phyloP scores from a whole-genome alignment of 1,140 invertebrate species.

The Caenorhabditis remanei region DNA sequence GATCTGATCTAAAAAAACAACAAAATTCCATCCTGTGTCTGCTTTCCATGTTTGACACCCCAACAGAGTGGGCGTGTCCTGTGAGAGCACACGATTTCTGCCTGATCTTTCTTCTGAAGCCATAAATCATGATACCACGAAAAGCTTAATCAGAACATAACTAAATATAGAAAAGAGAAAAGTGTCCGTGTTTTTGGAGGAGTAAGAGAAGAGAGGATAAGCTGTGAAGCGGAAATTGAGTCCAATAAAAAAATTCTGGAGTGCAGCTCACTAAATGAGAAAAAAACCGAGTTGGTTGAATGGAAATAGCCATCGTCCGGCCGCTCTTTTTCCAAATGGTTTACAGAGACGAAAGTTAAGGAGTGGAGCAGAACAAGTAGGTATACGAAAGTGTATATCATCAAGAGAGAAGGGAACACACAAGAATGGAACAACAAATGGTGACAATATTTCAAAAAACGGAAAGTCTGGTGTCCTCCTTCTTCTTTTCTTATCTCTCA shows the following conservation, averaged over 20 bases:
- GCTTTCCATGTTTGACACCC: too few relatives aligned
- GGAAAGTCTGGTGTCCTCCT: background rate
- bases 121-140: too few relatives aligned
- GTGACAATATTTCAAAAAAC: conserved; percentile 39
- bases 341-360: background rate
- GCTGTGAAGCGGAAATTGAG: conserved; percentile 30
- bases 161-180: conserved; percentile 5
- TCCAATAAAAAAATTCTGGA: conserved; percentile 1
- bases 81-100: background rate
- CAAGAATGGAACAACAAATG: conserved; percentile 28
- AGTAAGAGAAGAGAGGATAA: conserved; percentile 1
- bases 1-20: too few relatives aligned
- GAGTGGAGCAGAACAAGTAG: background rate
- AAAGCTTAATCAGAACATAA: background rate
- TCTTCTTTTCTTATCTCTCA: conserved; percentile 38
- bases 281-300: conserved; percentile 7
- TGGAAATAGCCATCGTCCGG: background rate
- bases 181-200: too few relatives aligned
- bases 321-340: background rate
- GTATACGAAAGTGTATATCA: background rate
- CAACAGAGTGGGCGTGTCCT: too few relatives aligned
- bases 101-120: background rate
- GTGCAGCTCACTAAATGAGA: background rate
- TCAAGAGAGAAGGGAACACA: background rate
- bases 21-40: too few relatives aligned